These are phyloP conservation scores for Hypsibius dujardini DNA, from an alignment of 1,140 invertebrate species.

Conservation along the genomic window DNA sequence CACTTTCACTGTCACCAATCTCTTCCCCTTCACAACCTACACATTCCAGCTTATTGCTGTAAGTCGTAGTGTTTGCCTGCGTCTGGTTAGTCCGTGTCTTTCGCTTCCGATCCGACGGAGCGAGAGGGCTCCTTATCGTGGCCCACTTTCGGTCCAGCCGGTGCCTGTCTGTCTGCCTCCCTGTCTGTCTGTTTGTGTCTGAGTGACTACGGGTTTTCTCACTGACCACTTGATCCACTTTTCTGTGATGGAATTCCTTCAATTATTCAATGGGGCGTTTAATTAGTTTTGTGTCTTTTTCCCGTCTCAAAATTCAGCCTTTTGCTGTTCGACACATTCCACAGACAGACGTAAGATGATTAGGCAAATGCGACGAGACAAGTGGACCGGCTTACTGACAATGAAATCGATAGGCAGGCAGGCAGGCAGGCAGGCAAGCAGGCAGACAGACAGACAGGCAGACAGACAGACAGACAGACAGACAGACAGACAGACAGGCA, in stretches of 20 bases:
- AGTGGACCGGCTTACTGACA: too few relatives aligned
- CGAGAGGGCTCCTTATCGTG: not conserved
- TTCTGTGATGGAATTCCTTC: not conserved
- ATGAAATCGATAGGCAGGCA: too few relatives aligned
- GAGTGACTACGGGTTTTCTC: not conserved
- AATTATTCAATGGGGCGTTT: too few relatives aligned
- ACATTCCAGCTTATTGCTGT: slow-evolving; percentile 15
- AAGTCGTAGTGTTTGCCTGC: not conserved
- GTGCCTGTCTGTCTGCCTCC: not conserved
- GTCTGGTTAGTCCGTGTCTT: not conserved
- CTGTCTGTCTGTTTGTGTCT: not conserved
- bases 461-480: too few relatives aligned
- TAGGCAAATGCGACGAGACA: too few relatives aligned
- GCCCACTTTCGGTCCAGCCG: not conserved
- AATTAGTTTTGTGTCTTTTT: not conserved
- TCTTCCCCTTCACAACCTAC: not conserved
- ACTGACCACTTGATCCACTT: not conserved
- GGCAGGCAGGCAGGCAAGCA: too few relatives aligned
- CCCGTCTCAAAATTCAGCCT: not conserved
- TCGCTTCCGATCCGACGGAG: not conserved
- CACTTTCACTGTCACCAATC: not conserved
- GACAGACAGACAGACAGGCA: too few relatives aligned
- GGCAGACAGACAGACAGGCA: too few relatives aligned
- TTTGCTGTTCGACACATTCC: not conserved
- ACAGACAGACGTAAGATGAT: too few relatives aligned